These are phyloP conservation scores for Notospermus geniculatus DNA, from an alignment of 1,140 invertebrate species.

Conservation along the genomic window DNA sequence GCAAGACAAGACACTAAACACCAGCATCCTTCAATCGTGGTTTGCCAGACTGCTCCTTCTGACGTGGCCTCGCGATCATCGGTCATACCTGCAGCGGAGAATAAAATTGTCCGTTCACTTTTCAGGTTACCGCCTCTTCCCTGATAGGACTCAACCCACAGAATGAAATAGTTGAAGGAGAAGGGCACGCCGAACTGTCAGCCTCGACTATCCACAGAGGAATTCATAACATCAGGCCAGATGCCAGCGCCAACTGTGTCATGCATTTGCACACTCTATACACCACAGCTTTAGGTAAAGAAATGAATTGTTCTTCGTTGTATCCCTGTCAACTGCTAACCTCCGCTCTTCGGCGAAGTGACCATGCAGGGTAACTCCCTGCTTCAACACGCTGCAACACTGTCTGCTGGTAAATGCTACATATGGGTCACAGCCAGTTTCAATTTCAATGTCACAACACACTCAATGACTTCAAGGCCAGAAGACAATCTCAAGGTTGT, in stretches of 20 bases:
- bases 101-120: neutral
- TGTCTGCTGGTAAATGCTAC: neutral
- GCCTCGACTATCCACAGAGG: slow-evolving; percentile 4
- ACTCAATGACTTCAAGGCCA: too few species aligned
- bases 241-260: neutral
- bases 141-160: neutral
- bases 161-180: neutral
- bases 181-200: neutral
- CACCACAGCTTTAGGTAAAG: neutral
- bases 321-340: neutral
- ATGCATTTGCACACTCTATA: slow-evolving; percentile 1
- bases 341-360: neutral
- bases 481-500: too few species aligned
- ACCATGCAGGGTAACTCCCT: neutral
- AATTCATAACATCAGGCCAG: slow-evolving; percentile 5
- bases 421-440: neutral
- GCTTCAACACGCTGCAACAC: neutral
- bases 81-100: too few species aligned
- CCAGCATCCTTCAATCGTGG: too few species aligned
- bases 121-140: slow-evolving; percentile 4
- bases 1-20: too few species aligned
- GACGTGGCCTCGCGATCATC: too few species aligned
- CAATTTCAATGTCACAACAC: too few species aligned
- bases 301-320: neutral
- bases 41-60: too few species aligned